A percentile compares a stretch with the other conserved stretches of the same genome.
Conservation (phyloP, 2,113 vertebrate species). For the Pica pica region DNA sequence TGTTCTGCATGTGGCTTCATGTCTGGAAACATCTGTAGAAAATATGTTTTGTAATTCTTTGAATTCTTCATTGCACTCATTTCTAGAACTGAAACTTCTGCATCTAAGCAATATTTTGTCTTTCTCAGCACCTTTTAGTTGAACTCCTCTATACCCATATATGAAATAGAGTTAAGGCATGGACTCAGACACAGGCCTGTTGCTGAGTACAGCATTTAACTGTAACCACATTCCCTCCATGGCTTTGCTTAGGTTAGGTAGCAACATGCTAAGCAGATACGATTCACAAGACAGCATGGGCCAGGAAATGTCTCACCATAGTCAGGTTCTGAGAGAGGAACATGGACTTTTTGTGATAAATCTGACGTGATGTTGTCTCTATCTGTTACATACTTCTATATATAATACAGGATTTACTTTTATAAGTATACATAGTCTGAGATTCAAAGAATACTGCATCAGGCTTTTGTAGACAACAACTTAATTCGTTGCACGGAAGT, state of each 20-base stretch:
- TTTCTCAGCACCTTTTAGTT: neutral
- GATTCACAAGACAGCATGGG: neutral
- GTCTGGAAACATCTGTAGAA: neutral
- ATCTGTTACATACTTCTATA: neutral
- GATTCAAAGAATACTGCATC: neutral
- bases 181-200: neutral
- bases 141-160: neutral
- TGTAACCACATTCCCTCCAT: neutral
- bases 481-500: neutral
- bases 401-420: neutral
- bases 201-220: neutral
- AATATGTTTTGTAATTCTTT: neutral
- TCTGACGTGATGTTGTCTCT: rapidly evolving
- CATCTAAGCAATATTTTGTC: neutral
- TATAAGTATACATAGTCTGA: neutral
- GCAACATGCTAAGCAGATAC: neutral
- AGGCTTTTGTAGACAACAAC: neutral
- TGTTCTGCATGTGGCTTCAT: neutral
- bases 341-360: neutral
- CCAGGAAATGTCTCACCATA: rapidly evolving
- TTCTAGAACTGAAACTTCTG: neutral
- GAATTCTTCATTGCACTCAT: neutral
- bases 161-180: neutral
- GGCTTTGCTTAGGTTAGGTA: neutral
- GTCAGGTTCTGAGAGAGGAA: neutral